Evolutionary conservation across 2,888 invertebrate genomes (phyloP), one percentile per base, ranked within the genome.

Genomic region (Drosophila anomelani): DNA sequence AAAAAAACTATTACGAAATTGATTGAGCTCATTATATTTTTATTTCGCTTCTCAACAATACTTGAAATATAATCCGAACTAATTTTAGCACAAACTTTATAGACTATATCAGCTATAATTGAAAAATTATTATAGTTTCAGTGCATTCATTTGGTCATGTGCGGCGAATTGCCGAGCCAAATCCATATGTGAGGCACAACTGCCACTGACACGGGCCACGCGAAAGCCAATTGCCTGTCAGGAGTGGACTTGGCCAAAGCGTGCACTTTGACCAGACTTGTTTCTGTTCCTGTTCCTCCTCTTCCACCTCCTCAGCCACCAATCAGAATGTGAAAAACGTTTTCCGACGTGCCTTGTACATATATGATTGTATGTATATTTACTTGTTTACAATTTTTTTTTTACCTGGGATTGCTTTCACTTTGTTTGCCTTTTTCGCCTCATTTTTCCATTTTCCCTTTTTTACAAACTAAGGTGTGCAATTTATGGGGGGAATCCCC

Each of bases 161-260:
- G 15, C 44, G 13, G 17, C 29, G 17, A 34, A n/a, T 23, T 34
- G 39, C 34, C 23, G 34, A 15, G 49, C 34, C 34, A 17, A 20
- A 15, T 41, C 32, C 10, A 43, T 26, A n/a, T 36, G 12, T 36
- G 44, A 34, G 12, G n/a, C 54, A 39, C 12, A 34, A 23, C 32
- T 9, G 38, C 51, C 9, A 26, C 67, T 69, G 51, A 41, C 67
- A 66, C 32, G 26, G 55, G 51, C 49, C 62, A 67, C 63, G 54
- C 61, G 47, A 78, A 79, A 71, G 78, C 78, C 85, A 81, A 75
- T 79, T 77, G 79, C 77, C 75, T 54, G 59, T 79, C 75, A 62
- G 56, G 17, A 47, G 53, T 63, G 44, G 44, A 55, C 66, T 56
- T 59, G 60, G 41, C 39, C 58, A 53, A 59, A 69, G 68, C 68